Conservation (phyloP, 2,888 invertebrate genomes). For the Thumatha senex region DNA sequence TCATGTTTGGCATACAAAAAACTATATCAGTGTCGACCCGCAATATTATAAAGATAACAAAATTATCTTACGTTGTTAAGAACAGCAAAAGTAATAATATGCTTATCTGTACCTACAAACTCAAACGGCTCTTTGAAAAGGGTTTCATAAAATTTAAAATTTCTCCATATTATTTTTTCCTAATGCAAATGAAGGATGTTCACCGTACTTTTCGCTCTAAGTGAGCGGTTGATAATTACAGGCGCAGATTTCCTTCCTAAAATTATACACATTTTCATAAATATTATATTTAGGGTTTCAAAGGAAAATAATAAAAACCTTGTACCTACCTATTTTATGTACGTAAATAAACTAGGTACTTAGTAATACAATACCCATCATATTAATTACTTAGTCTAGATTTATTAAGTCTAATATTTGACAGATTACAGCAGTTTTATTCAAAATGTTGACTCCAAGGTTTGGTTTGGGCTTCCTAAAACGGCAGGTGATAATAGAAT, state of each 20-base stretch:
- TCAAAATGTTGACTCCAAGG: no score
- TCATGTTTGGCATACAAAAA: constrained; percentile 32
- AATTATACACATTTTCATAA: constrained; percentile 12
- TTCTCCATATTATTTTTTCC: constrained; percentile 6
- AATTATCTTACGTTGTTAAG: constrained; percentile 45
- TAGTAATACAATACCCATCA: no score
- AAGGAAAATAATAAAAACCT: background rate
- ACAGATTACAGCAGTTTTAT: no score
- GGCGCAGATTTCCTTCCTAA: constrained; percentile 15
- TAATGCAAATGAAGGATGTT: constrained; percentile 18
- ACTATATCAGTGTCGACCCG: constrained; percentile 40
- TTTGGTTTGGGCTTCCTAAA: no score
- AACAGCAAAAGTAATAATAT: background rate
- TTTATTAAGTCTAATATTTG: no score
- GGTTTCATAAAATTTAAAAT: constrained; percentile 4
- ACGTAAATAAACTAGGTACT: no score
- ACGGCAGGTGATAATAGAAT: no score
- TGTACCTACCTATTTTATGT: no score
- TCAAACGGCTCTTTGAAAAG: background rate
- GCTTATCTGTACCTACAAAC: constrained; percentile 1
- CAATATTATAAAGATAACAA: constrained; percentile 53
- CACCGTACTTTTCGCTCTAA: constrained; percentile 8
- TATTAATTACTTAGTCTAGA: no score
- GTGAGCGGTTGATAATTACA: constrained; percentile 17
- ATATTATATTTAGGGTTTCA: background rate